phyloP scores from a whole-genome alignment of 2,797 vertebrate genomes.

The Rhinella marina region DNA sequence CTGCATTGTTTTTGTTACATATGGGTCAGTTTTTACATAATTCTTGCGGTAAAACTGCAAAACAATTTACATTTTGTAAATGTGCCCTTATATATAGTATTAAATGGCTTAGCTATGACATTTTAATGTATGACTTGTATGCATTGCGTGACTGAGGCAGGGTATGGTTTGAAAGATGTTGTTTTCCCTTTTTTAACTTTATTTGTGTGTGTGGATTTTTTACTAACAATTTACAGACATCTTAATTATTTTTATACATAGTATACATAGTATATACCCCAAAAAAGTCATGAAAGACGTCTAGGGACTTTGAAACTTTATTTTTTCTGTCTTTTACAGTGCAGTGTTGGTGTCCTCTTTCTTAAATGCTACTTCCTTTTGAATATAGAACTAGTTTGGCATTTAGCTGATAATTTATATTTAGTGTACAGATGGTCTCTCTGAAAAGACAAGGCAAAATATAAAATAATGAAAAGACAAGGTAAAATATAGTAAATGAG shows the following conservation, averaged over 20 bases:
- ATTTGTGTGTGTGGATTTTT: not conserved
- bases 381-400: not conserved
- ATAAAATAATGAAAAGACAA: constrained; percentile 23
- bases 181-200: not conserved
- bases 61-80: no score
- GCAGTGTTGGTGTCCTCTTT: not conserved
- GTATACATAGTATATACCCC: no score
- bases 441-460: not conserved
- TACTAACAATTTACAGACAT: not conserved
- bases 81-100: no score
- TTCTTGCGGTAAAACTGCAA: no score
- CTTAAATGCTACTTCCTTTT: not conserved
- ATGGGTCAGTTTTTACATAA: no score
- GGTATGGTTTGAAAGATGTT: not conserved
- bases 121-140: no score
- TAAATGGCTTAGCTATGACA: no score
- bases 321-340: not conserved
- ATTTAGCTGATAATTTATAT: constrained; percentile 11
- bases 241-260: not conserved
- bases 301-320: not conserved
- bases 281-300: not conserved
- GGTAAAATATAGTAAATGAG: not conserved
- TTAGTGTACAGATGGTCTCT: not conserved
- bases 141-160: no score
- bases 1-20: no score